Base-by-base conservation (phyloP, 2,888 invertebrate species). In the Dasypogon diadema region DNA sequence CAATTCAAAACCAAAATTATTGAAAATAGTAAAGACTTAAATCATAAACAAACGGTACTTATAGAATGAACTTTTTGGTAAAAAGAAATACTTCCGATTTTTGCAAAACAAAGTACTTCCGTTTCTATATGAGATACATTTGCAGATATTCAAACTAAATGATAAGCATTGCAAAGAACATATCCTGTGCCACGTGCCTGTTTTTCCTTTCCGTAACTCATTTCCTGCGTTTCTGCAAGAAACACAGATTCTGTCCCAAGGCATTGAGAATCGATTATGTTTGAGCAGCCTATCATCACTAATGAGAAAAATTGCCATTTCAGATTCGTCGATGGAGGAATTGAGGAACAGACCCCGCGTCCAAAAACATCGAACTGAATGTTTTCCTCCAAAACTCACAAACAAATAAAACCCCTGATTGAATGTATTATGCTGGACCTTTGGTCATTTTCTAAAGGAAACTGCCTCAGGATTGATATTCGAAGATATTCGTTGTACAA, bases 221-320 rank as follows among this genome's bases (percentile, higher is more conserved):
- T 65, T 65, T 65, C 65, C 65, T 46, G 65, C 22, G 24, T 42
- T 65, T 46, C 46, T 48, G 22, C n/a, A 48, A 65, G 46, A 24
- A 46, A 46, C 65, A 46, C 46, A 46, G 46, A 65, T 46, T 48
- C 22, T 24, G 22, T 12, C 65, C 46, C 65, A 18, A 24, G 46
- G 65, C 65, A 42, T 46, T 65, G 46, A 46, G 46, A 65, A 65
- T 65, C 46, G 65, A 65, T 65, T 65, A 65, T 22, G 16, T 65
- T 42, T 14, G 46, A 46, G 24, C 65, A 48, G 42, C 65, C 48
- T 65, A 42, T 65, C 42, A 42, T 46, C 65, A 65, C 46, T 48
- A 46, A 22, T 65, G 65, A 21, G 46, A 37, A 42, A 65, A 46
- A 65, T 65, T 65, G 65, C 14, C 42, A 46, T 46, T 22, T 51